Conservation (phyloP, 1,140 invertebrate genomes). For the Drepana arcuata region DNA sequence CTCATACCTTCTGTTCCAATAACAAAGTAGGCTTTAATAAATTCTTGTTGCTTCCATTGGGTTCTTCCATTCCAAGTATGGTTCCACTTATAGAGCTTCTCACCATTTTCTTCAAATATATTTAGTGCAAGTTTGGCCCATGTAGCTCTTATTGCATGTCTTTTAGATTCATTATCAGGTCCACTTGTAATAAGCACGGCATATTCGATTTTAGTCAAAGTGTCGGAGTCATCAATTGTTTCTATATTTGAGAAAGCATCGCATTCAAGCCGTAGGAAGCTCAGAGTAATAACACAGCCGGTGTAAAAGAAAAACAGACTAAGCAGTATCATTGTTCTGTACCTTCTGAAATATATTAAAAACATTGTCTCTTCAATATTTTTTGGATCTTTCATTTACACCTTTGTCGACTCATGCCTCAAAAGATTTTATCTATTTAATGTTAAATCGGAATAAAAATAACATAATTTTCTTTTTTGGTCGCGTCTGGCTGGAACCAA, state of each 20-base stretch:
- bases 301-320: slow-evolving; percentile 55
- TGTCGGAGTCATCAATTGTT: slow-evolving; percentile 8
- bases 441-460: too few species aligned
- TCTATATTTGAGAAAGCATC: slow-evolving; percentile 9
- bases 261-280: slow-evolving; percentile 45
- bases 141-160: slow-evolving; percentile 47
- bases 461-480: too few species aligned
- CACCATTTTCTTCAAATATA: slow-evolving; percentile 51
- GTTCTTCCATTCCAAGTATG: slow-evolving; percentile 29
- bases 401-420: too few species aligned
- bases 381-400: too few species aligned
- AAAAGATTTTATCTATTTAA: too few species aligned
- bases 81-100: slow-evolving; percentile 52
- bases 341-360: slow-evolving; percentile 24
- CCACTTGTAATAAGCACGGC: slow-evolving; percentile 41
- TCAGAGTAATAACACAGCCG: slow-evolving; percentile 45
- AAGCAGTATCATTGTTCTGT: slow-evolving; percentile 43
- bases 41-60: slow-evolving; percentile 13
- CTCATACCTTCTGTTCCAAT: slow-evolving; percentile 37
- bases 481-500: too few species aligned
- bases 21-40: slow-evolving; percentile 47
- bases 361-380: slow-evolving; percentile 27
- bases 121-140: slow-evolving; percentile 51
- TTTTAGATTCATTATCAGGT: slow-evolving; percentile 40
- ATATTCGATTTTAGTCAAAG: slow-evolving; percentile 34